These are phyloP conservation scores for Plecturocebus donacophilus DNA, from an alignment of 2,113 vertebrate genomes.

Conservation along the genomic window DNA sequence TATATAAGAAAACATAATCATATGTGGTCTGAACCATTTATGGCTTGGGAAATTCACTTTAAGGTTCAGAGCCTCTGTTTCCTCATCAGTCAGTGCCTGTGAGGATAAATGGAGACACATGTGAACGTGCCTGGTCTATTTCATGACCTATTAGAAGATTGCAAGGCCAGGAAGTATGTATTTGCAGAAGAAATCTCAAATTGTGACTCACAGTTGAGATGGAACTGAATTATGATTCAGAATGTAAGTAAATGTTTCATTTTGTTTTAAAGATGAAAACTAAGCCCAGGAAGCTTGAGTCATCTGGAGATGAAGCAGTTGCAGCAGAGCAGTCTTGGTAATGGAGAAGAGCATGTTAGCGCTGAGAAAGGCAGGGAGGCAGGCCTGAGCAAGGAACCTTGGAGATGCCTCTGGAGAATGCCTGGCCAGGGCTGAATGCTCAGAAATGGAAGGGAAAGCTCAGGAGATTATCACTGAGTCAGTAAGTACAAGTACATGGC, in stretches of 20 bases:
- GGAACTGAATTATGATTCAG: neutral
- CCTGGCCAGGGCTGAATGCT: neutral
- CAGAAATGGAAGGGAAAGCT: neutral
- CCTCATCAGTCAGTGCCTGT: neutral
- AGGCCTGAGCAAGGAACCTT: neutral
- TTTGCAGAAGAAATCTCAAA: neutral
- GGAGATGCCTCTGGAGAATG: neutral
- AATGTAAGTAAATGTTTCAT: neutral
- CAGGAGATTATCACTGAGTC: neutral
- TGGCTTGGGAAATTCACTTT: neutral
- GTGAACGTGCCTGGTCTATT: neutral
- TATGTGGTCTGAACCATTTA: neutral
- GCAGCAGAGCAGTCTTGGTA: neutral
- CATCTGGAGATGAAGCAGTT: neutral
- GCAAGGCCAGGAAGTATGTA: neutral
- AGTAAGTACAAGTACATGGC: neutral
- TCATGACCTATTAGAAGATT: neutral
- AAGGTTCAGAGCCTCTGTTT: neutral
- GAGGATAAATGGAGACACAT: neutral
- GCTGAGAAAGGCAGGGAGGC: neutral
- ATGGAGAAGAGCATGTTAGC: neutral
- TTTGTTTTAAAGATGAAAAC: constrained; percentile 12
- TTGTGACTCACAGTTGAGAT: neutral
- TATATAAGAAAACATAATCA: neutral
- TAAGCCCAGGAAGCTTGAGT: neutral